Evolutionary conservation across 2,113 vertebrate species (phyloP), one percentile per base, ranked within the genome.

Genomic region (Sylvia atricapilla): DNA sequence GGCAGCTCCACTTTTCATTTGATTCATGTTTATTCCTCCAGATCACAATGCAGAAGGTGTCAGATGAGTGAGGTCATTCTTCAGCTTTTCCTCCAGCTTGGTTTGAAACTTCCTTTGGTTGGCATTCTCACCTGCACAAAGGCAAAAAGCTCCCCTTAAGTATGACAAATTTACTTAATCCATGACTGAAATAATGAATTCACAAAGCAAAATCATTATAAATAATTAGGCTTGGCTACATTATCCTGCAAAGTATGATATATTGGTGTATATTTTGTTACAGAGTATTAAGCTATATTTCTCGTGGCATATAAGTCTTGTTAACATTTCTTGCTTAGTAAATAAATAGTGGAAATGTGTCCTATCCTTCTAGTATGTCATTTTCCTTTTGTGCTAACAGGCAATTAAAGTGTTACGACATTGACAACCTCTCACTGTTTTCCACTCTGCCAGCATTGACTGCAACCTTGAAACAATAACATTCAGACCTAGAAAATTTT

Each of bases 381-480:
- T 84, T 90, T 91, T 67, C 49, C 62, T 89, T 93, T 84, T 82
- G 55, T 89, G 52, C 84, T 87, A 93, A 79, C 74, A 82, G 93
- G 87, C 91, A 93, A 92, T 95, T 94, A 78, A 94, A 83, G 66
- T 73, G 63, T 85, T 93, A 84, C 30, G 6, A 82, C 92, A 70
- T 35, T 81, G 86, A 90, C 93, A 90, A 6, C 78, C 75, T 46
- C 64, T 93, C 79, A 60, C 67, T 81, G 74, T 73, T 94, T 89
- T 93, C 84, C 59, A 68, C 63, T 90, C 70, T 72, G 70, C 68
- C 67, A 62, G 37, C 31, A 37, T 56, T 90, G 73, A 47, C 74
- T 75, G 49, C 88, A 93, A 59, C 86, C 80, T 94, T 93, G 90
- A 69, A 93, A 94, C 60, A 89, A 67, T 90, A 90, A 87, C 89